phyloP scores from a whole-genome alignment of 2,113 vertebrate species.

The Mustelus asterias region DNA sequence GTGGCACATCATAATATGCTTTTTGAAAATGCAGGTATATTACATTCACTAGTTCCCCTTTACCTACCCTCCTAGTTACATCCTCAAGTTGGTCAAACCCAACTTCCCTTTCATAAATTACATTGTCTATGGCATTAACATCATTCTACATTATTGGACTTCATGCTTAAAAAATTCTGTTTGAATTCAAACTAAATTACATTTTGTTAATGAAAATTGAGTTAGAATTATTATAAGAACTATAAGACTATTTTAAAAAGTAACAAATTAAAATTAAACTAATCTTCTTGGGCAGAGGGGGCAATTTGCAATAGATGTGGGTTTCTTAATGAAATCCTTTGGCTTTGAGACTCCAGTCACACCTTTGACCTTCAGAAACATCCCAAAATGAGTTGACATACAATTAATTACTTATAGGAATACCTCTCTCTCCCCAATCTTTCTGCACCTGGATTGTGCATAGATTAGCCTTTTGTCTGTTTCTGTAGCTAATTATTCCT shows the following conservation, averaged over 20 bases:
- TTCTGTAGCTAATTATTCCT: no score
- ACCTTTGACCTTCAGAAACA: no score
- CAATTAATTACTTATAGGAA: no score
- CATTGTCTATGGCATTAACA: background rate
- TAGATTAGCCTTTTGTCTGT: no score
- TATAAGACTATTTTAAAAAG: background rate
- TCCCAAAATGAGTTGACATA: no score
- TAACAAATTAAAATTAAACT: background rate
- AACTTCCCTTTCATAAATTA: background rate
- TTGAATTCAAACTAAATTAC: background rate
- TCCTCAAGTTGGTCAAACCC: background rate
- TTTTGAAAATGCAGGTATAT: no score
- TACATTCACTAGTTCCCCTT: background rate
- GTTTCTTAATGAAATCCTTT: background rate
- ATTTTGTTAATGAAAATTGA: background rate
- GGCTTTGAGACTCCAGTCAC: background rate
- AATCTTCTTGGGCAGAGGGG: background rate
- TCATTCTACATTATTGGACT: background rate
- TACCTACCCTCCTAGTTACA: background rate
- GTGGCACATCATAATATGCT: background rate
- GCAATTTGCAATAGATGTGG: background rate
- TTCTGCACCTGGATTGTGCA: no score
- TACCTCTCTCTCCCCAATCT: no score
- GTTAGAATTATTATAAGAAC: background rate
- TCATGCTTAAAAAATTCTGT: background rate